A percentile compares a stretch with the other conserved stretches of the same genome.
These are phyloP conservation scores for Reticulitermes lucifugus DNA, from an alignment of 2,888 invertebrate species.

Conservation along the genomic window DNA sequence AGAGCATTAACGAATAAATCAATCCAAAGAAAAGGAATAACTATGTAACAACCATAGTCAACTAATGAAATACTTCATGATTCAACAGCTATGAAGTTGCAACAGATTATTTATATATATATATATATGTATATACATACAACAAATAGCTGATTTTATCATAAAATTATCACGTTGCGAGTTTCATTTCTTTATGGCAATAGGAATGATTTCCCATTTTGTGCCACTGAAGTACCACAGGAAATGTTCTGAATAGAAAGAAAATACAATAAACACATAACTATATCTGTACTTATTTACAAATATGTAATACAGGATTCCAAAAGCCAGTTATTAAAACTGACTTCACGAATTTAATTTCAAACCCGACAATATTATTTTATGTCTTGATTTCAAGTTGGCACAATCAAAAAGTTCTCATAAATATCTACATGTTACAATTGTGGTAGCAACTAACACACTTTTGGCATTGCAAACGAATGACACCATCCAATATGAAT, in stretches of 20 bases:
- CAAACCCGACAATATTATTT: slow-evolving; percentile 36
- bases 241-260: slow-evolving; percentile 36
- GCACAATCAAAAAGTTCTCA: slow-evolving; percentile 42
- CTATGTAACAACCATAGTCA: slow-evolving; percentile 21
- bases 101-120: slow-evolving; percentile 19
- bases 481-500: neutral
- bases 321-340: slow-evolving; percentile 31
- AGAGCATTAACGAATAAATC: neutral
- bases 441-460: slow-evolving; percentile 45
- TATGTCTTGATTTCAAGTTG: slow-evolving; percentile 38
- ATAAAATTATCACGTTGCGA: slow-evolving; percentile 32
- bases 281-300: slow-evolving; percentile 32
- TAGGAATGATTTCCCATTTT: slow-evolving; percentile 25
- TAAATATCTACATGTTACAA: slow-evolving; percentile 37
- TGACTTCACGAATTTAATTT: slow-evolving; percentile 15
- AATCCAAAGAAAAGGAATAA: neutral
- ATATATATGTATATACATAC: slow-evolving; percentile 42
- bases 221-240: slow-evolving; percentile 10
- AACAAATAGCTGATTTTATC: slow-evolving; percentile 38
- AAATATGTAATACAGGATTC: slow-evolving; percentile 26
- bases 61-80: slow-evolving; percentile 15
- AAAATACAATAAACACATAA: slow-evolving; percentile 39
- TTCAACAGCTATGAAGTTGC: slow-evolving; percentile 33
- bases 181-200: slow-evolving; percentile 7
- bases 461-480: neutral